Evolutionary conservation across 2,113 vertebrate species (phyloP).

Genomic region (Channa maculata): DNA sequence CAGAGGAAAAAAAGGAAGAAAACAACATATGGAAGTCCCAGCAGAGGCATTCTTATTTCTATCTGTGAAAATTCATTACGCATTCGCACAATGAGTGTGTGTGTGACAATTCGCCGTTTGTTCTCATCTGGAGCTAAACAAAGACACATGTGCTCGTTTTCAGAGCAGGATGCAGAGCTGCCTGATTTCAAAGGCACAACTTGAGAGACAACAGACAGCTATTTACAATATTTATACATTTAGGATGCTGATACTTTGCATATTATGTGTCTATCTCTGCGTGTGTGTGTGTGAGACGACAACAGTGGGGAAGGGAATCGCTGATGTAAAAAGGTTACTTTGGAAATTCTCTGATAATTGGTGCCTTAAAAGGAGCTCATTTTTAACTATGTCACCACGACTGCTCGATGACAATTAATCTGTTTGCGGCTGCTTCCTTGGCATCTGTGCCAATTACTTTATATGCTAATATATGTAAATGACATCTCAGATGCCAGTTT

Average conservation of each 20-base stretch:
- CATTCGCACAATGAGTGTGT: slow-evolving; percentile 55
- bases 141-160: slow-evolving; percentile 69
- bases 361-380: slow-evolving; percentile 85
- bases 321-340: slow-evolving; percentile 80
- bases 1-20: background rate
- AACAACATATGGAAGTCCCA: slow-evolving; percentile 63
- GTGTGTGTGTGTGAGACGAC: slow-evolving; percentile 11
- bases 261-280: slow-evolving; percentile 40
- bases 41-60: slow-evolving; percentile 62
- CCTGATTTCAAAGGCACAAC: slow-evolving; percentile 71
- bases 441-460: slow-evolving; percentile 90
- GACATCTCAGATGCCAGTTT: slow-evolving; percentile 84
- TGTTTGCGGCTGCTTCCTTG: slow-evolving; percentile 86
- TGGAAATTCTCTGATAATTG: slow-evolving; percentile 87
- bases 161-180: slow-evolving; percentile 33
- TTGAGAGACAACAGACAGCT: slow-evolving; percentile 75
- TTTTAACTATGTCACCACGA: slow-evolving; percentile 87
- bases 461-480: slow-evolving; percentile 90
- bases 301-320: slow-evolving; percentile 38
- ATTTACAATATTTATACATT: slow-evolving; percentile 80
- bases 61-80: slow-evolving; percentile 68
- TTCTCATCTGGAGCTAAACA: slow-evolving; percentile 60
- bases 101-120: slow-evolving; percentile 55
- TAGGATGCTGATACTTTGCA: slow-evolving; percentile 70
- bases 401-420: slow-evolving; percentile 87